Conservation (phyloP, 2,113 vertebrate genomes). For the Cochlearius cochlearius region DNA sequence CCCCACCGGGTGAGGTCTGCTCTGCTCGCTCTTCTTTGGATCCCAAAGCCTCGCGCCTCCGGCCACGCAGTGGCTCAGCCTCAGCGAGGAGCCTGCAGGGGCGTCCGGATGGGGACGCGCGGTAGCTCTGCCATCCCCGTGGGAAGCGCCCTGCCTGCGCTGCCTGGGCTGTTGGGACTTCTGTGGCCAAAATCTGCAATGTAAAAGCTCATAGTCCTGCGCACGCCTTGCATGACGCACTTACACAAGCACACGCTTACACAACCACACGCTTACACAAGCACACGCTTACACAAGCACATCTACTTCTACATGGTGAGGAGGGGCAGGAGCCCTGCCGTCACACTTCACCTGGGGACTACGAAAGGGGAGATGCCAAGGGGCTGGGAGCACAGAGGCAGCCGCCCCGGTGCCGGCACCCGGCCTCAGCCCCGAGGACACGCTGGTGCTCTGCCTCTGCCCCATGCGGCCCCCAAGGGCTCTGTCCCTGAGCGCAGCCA, state of each 20-base stretch:
- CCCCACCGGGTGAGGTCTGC: not conserved
- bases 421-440: rapidly evolving
- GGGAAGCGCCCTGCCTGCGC: not conserved
- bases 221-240: rapidly evolving
- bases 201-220: not conserved
- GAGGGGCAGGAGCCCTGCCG: not conserved
- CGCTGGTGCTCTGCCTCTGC: not conserved
- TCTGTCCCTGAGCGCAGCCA: rapidly evolving
- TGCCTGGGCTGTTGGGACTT: not conserved
- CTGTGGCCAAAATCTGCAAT: not conserved
- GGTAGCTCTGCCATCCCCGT: rapidly evolving
- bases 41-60: rapidly evolving
- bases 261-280: too few relatives aligned
- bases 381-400: not conserved
- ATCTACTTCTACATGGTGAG: rapidly evolving
- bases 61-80: rapidly evolving
- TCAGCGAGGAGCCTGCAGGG: rapidly evolving
- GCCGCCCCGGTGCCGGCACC: rapidly evolving
- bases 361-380: rapidly evolving
- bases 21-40: rapidly evolving
- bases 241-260: too few relatives aligned
- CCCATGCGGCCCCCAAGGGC: rapidly evolving
- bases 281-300: not conserved
- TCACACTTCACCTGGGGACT: not conserved
- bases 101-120: rapidly evolving